These are phyloP conservation scores for Solen grandis DNA, from an alignment of 1,140 invertebrate species.

Conservation along the genomic window DNA sequence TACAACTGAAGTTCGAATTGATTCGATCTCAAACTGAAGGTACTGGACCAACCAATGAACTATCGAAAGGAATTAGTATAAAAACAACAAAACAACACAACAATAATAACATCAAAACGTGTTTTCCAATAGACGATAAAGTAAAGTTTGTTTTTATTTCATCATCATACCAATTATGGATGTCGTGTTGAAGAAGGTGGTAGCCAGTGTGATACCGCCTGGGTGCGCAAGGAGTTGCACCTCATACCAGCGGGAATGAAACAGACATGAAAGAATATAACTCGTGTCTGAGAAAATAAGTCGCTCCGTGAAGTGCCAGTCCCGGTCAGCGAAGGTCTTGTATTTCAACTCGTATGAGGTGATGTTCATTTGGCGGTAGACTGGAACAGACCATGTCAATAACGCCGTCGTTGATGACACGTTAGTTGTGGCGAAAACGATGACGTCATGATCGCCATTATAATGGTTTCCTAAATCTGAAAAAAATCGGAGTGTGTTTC, in stretches of 20 bases:
- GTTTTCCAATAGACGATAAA: background rate
- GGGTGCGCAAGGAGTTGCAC: conserved; percentile 16
- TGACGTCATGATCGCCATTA: background rate
- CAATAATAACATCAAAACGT: background rate
- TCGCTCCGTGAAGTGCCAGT: conserved; percentile 20
- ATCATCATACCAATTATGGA: conserved; percentile 15
- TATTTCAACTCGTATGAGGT: conserved; percentile 38
- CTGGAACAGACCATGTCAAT: conserved; percentile 7
- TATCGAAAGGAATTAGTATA: background rate
- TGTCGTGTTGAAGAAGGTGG: conserved; percentile 49
- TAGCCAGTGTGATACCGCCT: conserved; percentile 26
- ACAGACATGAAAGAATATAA: conserved; percentile 6
- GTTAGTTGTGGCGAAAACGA: background rate
- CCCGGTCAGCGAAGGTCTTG: conserved; percentile 5
- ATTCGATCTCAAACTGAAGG: background rate
- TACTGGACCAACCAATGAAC: background rate
- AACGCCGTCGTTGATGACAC: conserved; percentile 22
- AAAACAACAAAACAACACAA: background rate
- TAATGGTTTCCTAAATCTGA: no score
- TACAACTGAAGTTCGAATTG: background rate
- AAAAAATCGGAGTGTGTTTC: no score
- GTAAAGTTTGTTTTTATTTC: background rate
- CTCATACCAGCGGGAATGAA: conserved; percentile 25
- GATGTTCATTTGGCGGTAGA: background rate
- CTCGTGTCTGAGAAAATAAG: conserved; percentile 27